Percentiles rank a stretch among this genome's conserved stretches.
phyloP scores from a whole-genome alignment of 1,140 invertebrate genomes.

The Tenebrio molitor region DNA sequence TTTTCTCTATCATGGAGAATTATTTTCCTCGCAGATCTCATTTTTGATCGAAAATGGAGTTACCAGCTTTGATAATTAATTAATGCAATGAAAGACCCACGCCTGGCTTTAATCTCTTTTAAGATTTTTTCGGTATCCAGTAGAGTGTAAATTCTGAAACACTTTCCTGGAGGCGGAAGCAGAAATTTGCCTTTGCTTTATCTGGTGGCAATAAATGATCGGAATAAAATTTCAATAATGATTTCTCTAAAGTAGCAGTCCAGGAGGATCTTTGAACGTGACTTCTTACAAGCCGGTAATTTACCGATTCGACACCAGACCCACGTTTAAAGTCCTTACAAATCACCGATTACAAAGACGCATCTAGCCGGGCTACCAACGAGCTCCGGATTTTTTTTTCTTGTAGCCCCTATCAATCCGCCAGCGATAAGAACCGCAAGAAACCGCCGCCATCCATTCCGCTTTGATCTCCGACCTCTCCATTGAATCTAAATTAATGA shows the following conservation, averaged over 20 bases:
- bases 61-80: no score
- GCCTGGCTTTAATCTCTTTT: no score
- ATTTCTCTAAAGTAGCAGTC: constrained; percentile 12
- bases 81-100: no score
- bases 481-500: not conserved
- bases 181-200: constrained; percentile 2
- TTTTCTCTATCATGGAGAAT: no score
- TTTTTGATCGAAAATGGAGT: no score
- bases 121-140: no score
- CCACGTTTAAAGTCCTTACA: constrained; percentile 38
- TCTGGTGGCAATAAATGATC: constrained; percentile 11
- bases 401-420: not conserved
- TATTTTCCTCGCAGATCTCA: no score
- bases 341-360: constrained; percentile 36
- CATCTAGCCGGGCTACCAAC: not conserved
- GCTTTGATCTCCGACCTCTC: constrained; percentile 7
- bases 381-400: constrained; percentile 14
- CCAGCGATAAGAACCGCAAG: not conserved
- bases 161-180: no score
- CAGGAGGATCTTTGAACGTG: constrained; percentile 29
- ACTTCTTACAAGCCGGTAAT: constrained; percentile 34
- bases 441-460: not conserved
- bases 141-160: no score
- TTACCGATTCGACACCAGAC: constrained; percentile 19
- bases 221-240: constrained; percentile 26